Evolutionary conservation across 2,888 invertebrate genomes (phyloP).

Genomic region (Erpobdella octoculata): DNA sequence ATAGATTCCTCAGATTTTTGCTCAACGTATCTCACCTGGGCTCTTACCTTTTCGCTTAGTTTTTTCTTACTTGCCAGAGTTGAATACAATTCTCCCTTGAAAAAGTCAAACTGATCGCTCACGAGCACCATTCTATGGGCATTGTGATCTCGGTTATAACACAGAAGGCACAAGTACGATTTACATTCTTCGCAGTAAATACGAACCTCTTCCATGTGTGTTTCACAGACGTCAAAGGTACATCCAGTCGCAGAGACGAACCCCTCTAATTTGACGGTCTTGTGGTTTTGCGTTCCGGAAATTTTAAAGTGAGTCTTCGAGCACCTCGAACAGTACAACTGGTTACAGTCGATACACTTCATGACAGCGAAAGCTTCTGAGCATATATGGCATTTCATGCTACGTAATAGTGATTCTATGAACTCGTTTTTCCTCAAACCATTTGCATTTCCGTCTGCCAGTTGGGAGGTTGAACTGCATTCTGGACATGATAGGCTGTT

Average conservation of each 20-base stretch:
- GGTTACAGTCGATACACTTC: not conserved
- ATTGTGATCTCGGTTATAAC: not conserved
- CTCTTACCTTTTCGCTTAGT: too few species aligned
- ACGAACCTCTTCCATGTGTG: too few species aligned
- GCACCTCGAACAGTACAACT: not conserved
- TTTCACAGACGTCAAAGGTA: too few species aligned
- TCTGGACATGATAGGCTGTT: not conserved
- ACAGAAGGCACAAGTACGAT: not conserved
- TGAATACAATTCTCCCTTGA: too few species aligned
- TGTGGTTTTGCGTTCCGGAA: not conserved
- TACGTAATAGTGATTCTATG: not conserved
- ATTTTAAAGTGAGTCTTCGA: not conserved
- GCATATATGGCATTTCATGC: not conserved
- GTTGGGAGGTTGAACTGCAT: not conserved
- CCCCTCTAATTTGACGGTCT: not conserved
- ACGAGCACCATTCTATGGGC: not conserved
- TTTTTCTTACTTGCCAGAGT: too few species aligned
- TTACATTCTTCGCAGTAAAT: not conserved
- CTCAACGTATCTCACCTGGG: too few species aligned
- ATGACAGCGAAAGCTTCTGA: not conserved
- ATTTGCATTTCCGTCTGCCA: not conserved
- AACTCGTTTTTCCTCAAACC: not conserved
- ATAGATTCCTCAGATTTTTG: not conserved
- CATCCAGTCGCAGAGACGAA: not conserved
- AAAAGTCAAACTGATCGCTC: not conserved